phyloP scores from a whole-genome alignment of 1,140 invertebrate genomes.

The Drosophila malerkotliana region DNA sequence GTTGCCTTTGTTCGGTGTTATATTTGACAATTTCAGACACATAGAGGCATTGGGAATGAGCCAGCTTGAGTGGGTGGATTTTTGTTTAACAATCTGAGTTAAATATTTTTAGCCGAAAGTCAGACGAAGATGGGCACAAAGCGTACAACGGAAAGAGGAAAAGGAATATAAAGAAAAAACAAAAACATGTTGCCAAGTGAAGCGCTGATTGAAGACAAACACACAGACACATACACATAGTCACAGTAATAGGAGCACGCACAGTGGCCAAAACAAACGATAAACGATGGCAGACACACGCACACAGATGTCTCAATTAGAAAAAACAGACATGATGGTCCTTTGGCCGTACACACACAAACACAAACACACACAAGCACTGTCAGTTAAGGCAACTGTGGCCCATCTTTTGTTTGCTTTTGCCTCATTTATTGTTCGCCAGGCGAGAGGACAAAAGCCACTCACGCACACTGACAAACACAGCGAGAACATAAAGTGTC shows the following conservation, averaged over 20 bases:
- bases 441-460: slow-evolving; percentile 39
- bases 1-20: slow-evolving; percentile 36
- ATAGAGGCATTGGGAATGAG: slow-evolving; percentile 26
- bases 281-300: slow-evolving; percentile 39
- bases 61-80: slow-evolving; percentile 16
- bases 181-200: slow-evolving; percentile 48
- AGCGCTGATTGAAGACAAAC: slow-evolving; percentile 71
- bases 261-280: slow-evolving; percentile 63
- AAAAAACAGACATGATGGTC: slow-evolving; percentile 59
- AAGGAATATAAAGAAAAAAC: not conserved
- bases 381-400: slow-evolving; percentile 18
- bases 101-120: slow-evolving; percentile 79
- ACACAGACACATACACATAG: slow-evolving; percentile 16
- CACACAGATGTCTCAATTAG: slow-evolving; percentile 75
- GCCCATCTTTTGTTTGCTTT: slow-evolving; percentile 74
- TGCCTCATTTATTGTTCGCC: slow-evolving; percentile 73
- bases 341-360: slow-evolving; percentile 43
- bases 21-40: slow-evolving; percentile 64
- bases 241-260: slow-evolving; percentile 9
- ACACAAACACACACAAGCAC: not conserved
- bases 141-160: slow-evolving; percentile 17
- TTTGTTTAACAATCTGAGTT: slow-evolving; percentile 60
- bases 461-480: slow-evolving; percentile 15
- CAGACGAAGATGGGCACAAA: slow-evolving; percentile 60
- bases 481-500: not conserved